Base-by-base conservation (phyloP, 2,888 invertebrate species). In the Ephialtes manifestator region DNA sequence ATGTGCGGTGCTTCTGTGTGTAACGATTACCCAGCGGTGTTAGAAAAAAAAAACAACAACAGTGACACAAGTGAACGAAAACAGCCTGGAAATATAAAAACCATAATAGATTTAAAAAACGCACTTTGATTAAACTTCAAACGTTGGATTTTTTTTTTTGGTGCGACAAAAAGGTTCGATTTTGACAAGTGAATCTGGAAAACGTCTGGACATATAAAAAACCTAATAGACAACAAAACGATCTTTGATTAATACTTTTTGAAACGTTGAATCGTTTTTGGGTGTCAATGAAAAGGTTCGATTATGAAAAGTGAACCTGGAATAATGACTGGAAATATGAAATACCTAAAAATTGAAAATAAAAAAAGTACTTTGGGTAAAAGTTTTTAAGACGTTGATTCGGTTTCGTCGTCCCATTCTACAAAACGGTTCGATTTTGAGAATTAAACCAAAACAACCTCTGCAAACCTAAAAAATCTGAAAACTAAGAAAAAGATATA, bases 11-110 rank as follows among this genome's bases (percentile, higher is more conserved):
- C 15, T n/a, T n/a, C n/a, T 31, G 63, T n/a, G 15, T 2, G 8
- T 2, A 58, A 13, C 24, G 8, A 20, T 18, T 11, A 2, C 20
- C 4, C 20, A 65, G 11, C 20, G n/a, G 15, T 24, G 58, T 3
- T 43, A 58, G 28, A 53, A 67, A 39, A 13, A 35, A 39, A 39
- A 39, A 7, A 18, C n/a, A n/a, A n/a, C n/a, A n/a, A 10, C 35
- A 51, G 67, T 35, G 46, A 58, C 53, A 31, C 39, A 13, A 24
- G 60, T 24, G 46, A 74, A 28, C 28, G 4, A 58, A 20, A 43
- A 43, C 72, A 18, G 28, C n/a, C 5, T 68, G 72, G 77, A 63
- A 68, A 43, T 84, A 81, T 78, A 80, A 76, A 72, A 74, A 35
- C 63, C 51, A 46, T 65, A 20, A 24, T n/a, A 53, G 28, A 35